Evolutionary conservation across 2,888 invertebrate species (phyloP), one percentile per base, ranked within the genome.

Genomic region (Sphinx pinastri): DNA sequence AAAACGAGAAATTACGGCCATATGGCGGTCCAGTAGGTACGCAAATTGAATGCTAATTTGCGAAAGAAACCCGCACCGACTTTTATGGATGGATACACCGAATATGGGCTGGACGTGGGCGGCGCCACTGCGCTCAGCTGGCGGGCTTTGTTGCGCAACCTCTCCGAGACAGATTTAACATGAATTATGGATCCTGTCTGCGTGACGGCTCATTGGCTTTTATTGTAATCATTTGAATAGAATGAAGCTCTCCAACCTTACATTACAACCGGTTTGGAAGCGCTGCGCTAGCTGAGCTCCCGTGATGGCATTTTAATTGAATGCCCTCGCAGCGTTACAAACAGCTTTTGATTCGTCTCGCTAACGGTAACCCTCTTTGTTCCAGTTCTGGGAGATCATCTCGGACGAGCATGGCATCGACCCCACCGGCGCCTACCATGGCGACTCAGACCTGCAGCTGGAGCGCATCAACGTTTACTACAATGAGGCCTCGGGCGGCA

Each of bases 401-500:
- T 98, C 98, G 70, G 98, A 98, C 87, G 98, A 98, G 94, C 98
- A 98, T 91, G 98, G 98, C 85, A 98, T 98, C 85, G 98, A 98
- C 95, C 97, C 98, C 79, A 97, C 97, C 80, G 98, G 98, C 75
- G 96, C 97, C 54, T 98, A 98, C 92, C 96, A 97, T 79, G 98
- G 98, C 70, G 98, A 98, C 91, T 97, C 97, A 68, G 98, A 98
- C 88, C 95, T 98, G 77, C 98, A 99, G 89, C 88, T 98, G 88
- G 98, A 99, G 92, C 96, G 98, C 87, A 98, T 98, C 90, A 98
- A 97, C 89, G 98, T 98, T n/a, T 98, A 98, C 94, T 98, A 98
- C 95, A 98, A 98, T 94, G 98, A 98, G 89, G 98, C 98, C 19
- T 96, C 97, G 77, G 95, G 94, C 55, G 90, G 92, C 81, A 93